Evolutionary conservation across 92 coral and sea anemone genomes (phyloP).

Genomic region (Zoanthus sansibaricus): DNA sequence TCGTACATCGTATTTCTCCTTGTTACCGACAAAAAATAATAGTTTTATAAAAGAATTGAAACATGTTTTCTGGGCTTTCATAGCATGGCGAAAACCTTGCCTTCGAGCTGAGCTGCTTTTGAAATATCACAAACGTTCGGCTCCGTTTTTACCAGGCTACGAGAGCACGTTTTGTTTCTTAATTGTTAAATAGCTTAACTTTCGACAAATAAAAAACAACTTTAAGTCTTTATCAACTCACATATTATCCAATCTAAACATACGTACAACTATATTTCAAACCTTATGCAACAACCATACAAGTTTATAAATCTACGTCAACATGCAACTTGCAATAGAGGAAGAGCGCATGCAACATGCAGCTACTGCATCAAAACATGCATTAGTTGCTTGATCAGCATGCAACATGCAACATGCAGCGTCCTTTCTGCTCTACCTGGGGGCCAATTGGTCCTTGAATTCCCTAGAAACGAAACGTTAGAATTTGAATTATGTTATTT

Average conservation of each 20-base stretch:
- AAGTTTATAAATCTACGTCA: not conserved
- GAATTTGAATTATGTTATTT: conserved; percentile 14
- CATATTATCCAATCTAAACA: not conserved
- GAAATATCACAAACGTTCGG: no score
- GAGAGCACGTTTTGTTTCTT: no score
- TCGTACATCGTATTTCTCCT: no score
- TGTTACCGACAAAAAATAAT: no score
- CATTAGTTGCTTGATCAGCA: conserved; percentile 40
- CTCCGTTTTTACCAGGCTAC: no score
- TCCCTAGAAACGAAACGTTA: conserved; percentile 67
- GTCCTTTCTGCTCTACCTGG: conserved; percentile 70
- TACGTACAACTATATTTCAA: not conserved
- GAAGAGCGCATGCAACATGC: conserved; percentile 21
- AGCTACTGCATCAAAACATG: conserved; percentile 41
- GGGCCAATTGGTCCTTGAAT: conserved; percentile 85
- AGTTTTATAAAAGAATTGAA: no score
- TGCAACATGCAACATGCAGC: conserved; percentile 43
- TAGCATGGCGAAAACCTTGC: no score
- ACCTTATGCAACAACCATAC: not conserved
- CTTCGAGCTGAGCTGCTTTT: no score
- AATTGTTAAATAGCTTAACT: no score
- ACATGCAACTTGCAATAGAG: conserved; percentile 26
- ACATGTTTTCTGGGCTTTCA: no score
- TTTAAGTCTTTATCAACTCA: no score
- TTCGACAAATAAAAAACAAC: no score